phyloP scores from a whole-genome alignment of 30 jellyfish, hydroid and myxozoan genomes.

The Chrysaora quinquecirrha region DNA sequence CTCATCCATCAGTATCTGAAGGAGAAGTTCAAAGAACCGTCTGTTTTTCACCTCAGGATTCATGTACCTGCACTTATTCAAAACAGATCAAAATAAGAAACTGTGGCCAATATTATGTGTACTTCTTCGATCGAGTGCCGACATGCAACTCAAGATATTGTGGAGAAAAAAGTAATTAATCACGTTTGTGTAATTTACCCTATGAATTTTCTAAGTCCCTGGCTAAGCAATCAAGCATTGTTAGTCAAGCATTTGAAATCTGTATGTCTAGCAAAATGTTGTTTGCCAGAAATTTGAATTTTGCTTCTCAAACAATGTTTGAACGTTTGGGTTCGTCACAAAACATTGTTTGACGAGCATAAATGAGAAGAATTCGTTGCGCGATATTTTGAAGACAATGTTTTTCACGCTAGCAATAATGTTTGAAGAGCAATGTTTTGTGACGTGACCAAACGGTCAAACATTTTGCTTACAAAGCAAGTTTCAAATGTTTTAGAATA shows the following conservation, averaged over 20 bases:
- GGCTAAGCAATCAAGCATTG: no score
- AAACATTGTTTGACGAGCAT: no score
- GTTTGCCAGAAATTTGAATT: no score
- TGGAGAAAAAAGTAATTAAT: conserved; percentile 54
- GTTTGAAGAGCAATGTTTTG: no score
- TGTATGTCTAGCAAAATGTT: not conserved
- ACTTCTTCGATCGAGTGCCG: conserved; percentile 72
- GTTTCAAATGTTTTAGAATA: no score
- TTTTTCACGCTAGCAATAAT: not conserved
- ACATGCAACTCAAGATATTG: conserved; percentile 83
- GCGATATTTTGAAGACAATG: not conserved
- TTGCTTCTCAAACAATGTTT: no score
- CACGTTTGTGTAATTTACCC: not conserved
- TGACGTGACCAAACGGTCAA: no score
- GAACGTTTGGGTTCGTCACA: no score
- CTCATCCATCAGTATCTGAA: conserved; percentile 64
- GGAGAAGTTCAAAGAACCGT: conserved; percentile 65
- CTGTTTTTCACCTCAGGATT: conserved; percentile 70
- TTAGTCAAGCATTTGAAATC: no score
- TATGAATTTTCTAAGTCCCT: no score
- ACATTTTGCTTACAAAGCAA: no score
- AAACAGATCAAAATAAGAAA: conserved; percentile 65
- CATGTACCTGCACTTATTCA: conserved; percentile 64
- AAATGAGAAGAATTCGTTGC: no score
- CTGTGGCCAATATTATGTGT: conserved; percentile 82